phyloP scores from a whole-genome alignment of 92 coral and sea anemone species.

The Siderastrea siderea region DNA sequence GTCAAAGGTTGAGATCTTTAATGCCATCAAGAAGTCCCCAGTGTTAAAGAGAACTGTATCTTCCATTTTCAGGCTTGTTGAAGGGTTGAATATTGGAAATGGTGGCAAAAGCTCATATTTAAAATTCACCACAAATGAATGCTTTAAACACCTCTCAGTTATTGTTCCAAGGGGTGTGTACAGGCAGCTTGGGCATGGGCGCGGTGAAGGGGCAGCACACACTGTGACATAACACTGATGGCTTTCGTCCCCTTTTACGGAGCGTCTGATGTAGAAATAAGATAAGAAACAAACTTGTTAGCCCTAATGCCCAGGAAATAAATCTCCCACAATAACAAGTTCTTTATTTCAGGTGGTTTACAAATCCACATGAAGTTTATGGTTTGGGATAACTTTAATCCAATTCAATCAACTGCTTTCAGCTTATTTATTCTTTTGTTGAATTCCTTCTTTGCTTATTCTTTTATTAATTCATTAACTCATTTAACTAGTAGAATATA shows the following conservation, averaged over 20 bases:
- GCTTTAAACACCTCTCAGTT: constrained; percentile 62
- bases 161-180: neutral
- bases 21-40: constrained; percentile 85
- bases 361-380: no score
- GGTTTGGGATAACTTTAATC: no score
- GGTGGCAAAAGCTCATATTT: constrained; percentile 88
- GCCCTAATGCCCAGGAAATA: neutral
- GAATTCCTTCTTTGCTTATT: no score
- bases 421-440: no score
- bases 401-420: no score
- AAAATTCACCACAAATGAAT: constrained; percentile 81
- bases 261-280: constrained; percentile 16
- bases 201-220: constrained; percentile 80
- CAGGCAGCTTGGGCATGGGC: constrained; percentile 65
- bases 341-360: neutral
- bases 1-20: constrained; percentile 53
- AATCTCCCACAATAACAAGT: neutral
- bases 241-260: constrained; percentile 63
- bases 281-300: neutral
- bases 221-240: constrained; percentile 85
- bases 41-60: constrained; percentile 82
- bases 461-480: no score
- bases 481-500: no score
- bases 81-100: constrained; percentile 85
- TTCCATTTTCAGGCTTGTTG: constrained; percentile 71